phyloP scores from a whole-genome alignment of 1,140 invertebrate genomes.

The Euwallacea fornicatus region DNA sequence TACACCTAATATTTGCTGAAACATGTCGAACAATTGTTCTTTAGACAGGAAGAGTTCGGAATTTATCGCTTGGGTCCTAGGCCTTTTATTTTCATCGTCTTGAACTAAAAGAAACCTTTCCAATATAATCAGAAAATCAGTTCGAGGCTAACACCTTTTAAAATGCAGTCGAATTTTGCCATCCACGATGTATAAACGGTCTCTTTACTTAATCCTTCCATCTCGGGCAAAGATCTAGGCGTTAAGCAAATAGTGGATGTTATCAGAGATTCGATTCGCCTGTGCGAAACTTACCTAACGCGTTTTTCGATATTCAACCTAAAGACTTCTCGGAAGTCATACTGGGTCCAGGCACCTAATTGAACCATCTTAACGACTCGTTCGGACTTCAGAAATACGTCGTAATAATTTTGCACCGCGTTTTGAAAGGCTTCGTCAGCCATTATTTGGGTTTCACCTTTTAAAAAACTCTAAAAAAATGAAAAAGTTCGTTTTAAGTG shows the following conservation, averaged over 20 bases:
- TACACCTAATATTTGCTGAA: conserved; percentile 96
- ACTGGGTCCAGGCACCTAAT: conserved; percentile 94
- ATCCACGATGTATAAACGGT: conserved; percentile 99
- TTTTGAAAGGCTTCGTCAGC: conserved; percentile 99
- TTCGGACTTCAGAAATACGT: conserved; percentile 97
- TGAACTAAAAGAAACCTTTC: conserved; percentile 55
- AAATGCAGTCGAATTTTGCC: conserved; percentile 99
- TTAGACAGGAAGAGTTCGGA: conserved; percentile 92
- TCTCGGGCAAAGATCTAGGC: conserved; percentile 91
- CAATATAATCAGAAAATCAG: neutral
- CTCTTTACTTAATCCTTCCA: conserved; percentile 98
- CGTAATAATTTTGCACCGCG: conserved; percentile 95
- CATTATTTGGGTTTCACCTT: conserved; percentile 96
- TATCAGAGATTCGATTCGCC: too few species aligned
- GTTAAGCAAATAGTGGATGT: conserved; percentile 20
- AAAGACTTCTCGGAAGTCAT: conserved; percentile 99
- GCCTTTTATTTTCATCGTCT: conserved; percentile 84
- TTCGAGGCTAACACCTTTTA: conserved; percentile 71
- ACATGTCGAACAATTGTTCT: conserved; percentile 99
- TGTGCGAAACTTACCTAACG: conserved; percentile 67
- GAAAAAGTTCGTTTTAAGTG: too few species aligned
- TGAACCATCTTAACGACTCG: conserved; percentile 93
- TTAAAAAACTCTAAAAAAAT: conserved; percentile 75
- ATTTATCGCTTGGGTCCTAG: conserved; percentile 85
- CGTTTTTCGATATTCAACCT: conserved; percentile 96